Percentiles rank a stretch among this genome's conserved stretches.
These are phyloP conservation scores for Andrena flavipes DNA, from an alignment of 2,888 invertebrate species.

Conservation along the genomic window DNA sequence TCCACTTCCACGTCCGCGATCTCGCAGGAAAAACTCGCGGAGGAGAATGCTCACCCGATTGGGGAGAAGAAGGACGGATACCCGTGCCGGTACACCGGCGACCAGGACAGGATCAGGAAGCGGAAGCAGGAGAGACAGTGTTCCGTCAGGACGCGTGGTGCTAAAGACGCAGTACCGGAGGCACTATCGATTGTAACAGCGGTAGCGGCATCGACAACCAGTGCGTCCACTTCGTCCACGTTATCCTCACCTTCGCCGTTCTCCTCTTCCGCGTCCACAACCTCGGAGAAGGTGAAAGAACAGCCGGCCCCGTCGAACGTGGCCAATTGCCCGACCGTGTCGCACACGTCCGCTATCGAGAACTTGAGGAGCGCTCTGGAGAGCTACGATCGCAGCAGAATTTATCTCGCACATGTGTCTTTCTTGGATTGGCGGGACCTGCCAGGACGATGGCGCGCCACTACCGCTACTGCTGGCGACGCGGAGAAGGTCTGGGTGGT, in stretches of 20 bases:
- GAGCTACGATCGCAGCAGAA: conserved; percentile 82
- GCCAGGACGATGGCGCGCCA: conserved; percentile 77
- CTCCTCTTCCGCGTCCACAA: conserved; percentile 64
- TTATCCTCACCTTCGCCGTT: conserved; percentile 64
- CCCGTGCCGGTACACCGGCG: neutral
- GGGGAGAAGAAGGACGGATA: neutral
- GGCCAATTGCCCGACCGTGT: conserved; percentile 3
- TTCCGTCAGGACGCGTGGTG: conserved; percentile 15
- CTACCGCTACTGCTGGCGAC: conserved; percentile 28
- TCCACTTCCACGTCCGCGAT: conserved; percentile 39
- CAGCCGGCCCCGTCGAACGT: conserved; percentile 47
- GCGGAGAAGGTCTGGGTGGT: conserved; percentile 82
- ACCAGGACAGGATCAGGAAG: conserved; percentile 46
- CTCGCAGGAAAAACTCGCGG: conserved; percentile 21
- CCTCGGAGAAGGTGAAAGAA: conserved; percentile 51
- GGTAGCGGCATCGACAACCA: conserved; percentile 18
- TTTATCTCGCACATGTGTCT: conserved; percentile 84
- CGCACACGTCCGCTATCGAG: conserved; percentile 66
- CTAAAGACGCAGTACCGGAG: conserved; percentile 15
- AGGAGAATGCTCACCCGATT: neutral
- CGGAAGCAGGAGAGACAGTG: conserved; percentile 55
- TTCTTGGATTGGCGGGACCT: conserved; percentile 84
- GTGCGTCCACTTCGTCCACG: conserved; percentile 35
- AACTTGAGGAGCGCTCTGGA: conserved; percentile 74
- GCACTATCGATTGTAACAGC: conserved; percentile 2